Evolutionary conservation across 2,113 vertebrate species (phyloP).

Genomic region (Leucopsar rothschildi): DNA sequence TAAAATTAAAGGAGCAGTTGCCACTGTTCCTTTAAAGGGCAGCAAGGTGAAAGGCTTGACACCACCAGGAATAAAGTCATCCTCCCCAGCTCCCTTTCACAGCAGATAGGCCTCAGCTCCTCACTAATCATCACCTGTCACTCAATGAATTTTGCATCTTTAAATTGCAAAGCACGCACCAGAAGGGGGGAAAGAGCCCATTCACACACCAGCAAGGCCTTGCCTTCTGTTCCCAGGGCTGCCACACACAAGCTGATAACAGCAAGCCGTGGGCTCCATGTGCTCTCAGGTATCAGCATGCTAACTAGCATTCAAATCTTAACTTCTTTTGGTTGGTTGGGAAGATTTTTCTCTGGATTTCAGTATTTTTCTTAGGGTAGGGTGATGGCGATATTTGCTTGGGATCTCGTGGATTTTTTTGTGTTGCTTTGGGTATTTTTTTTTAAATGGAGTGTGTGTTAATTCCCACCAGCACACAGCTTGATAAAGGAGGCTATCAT

Average conservation of each 20-base stretch:
- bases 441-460: background rate
- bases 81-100: background rate
- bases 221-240: background rate
- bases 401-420: background rate
- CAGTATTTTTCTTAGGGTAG: background rate
- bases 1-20: background rate
- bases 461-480: background rate
- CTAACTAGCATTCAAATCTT: background rate
- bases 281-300: background rate
- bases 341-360: background rate
- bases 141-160: slow-evolving; percentile 31
- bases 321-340: background rate
- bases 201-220: background rate
- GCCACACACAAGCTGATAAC: slow-evolving; percentile 9
- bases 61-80: background rate
- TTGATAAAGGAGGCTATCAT: background rate
- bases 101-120: slow-evolving; percentile 21
- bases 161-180: slow-evolving; percentile 40
- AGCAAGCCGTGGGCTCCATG: background rate
- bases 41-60: background rate
- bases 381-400: no score
- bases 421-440: background rate
- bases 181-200: background rate
- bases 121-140: slow-evolving; percentile 38
- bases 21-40: background rate